Conservation (phyloP, 2,113 vertebrate genomes). For the Scolopax mira region DNA sequence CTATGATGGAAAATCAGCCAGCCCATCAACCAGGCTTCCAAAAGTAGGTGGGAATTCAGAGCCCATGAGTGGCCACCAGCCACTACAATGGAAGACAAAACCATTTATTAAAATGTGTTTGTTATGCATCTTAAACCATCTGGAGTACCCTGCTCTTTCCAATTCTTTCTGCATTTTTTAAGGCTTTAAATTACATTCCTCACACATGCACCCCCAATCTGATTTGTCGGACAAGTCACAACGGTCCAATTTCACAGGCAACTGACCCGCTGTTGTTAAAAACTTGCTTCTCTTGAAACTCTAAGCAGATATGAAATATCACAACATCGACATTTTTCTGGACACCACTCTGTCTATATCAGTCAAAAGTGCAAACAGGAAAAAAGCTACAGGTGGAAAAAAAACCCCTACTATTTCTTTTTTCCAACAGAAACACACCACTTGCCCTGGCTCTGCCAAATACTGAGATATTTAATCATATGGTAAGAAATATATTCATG, state of each 20-base stretch:
- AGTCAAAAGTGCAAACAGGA: not conserved
- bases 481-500: not conserved
- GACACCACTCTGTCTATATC: not conserved
- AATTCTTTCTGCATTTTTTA: not conserved
- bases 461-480: not conserved
- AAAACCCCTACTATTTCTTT: not conserved
- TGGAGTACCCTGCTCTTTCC: not conserved
- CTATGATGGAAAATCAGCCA: not conserved
- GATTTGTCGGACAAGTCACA: not conserved
- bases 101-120: not conserved
- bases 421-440: not conserved
- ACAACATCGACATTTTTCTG: not conserved
- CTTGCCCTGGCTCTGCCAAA: not conserved
- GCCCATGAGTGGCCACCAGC: not conserved
- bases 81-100: not conserved
- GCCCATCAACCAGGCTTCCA: not conserved
- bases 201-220: accelerated
- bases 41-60: not conserved
- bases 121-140: not conserved
- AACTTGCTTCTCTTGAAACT: not conserved
- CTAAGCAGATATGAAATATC: not conserved
- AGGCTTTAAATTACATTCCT: not conserved
- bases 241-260: not conserved
- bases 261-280: not conserved
- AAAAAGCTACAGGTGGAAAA: not conserved